These are phyloP conservation scores for Scophthalmus maximus DNA, from an alignment of 2,113 vertebrate genomes.

Conservation along the genomic window DNA sequence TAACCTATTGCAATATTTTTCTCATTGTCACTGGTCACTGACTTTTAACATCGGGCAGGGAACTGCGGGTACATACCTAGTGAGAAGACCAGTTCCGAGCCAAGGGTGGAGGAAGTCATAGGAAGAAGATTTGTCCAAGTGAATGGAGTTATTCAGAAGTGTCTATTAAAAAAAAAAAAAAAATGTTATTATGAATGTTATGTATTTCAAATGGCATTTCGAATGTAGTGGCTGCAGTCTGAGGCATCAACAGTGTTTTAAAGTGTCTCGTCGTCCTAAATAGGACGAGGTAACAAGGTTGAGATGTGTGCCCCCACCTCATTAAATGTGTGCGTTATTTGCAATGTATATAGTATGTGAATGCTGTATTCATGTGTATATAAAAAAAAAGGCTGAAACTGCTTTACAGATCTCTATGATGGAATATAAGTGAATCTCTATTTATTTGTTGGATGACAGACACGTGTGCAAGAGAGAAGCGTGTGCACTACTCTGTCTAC, in stretches of 20 bases:
- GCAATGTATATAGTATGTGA: too few relatives aligned
- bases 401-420: too few relatives aligned
- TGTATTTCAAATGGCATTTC: too few relatives aligned
- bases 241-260: neutral
- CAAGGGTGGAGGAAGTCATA: conserved; percentile 94
- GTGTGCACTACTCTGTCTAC: neutral
- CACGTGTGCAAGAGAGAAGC: neutral
- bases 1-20: too few relatives aligned
- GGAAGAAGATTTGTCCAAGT: conserved; percentile 88
- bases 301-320: too few relatives aligned
- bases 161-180: conserved; percentile 72
- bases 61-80: conserved; percentile 81
- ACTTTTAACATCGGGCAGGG: neutral
- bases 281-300: neutral
- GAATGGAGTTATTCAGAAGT: conserved; percentile 85
- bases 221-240: neutral
- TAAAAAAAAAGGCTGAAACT: too few relatives aligned
- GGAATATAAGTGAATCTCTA: too few relatives aligned
- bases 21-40: neutral
- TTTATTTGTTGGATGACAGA: neutral
- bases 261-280: neutral
- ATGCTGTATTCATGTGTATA: too few relatives aligned
- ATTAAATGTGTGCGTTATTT: too few relatives aligned
- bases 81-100: conserved; percentile 95
- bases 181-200: neutral